These are phyloP conservation scores for Pseudoips prasinana DNA, from an alignment of 2,888 invertebrate species.

Conservation along the genomic window DNA sequence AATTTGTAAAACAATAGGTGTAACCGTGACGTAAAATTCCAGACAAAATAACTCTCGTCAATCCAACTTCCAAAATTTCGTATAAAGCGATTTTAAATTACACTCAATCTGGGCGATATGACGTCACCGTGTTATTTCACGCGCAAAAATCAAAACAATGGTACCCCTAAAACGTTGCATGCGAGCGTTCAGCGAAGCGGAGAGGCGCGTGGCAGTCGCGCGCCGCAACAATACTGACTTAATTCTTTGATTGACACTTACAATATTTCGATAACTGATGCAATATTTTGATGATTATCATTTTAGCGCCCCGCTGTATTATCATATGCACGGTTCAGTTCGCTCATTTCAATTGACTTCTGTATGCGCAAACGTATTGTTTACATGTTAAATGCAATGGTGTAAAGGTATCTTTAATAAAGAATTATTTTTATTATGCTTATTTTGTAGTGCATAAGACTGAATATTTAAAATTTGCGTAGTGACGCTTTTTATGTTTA, in stretches of 20 bases:
- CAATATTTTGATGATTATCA: slow-evolving; percentile 82
- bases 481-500: no score
- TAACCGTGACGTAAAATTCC: no score
- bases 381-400: slow-evolving; percentile 15
- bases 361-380: slow-evolving; percentile 36
- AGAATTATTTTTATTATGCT: no score
- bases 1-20: no score
- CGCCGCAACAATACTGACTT: slow-evolving; percentile 70
- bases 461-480: no score
- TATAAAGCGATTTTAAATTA: no score
- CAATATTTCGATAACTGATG: slow-evolving; percentile 83
- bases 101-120: slow-evolving; percentile 35
- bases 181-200: slow-evolving; percentile 48
- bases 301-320: slow-evolving; percentile 50
- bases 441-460: no score
- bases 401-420: no score
- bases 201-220: slow-evolving; percentile 56
- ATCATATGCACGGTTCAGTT: slow-evolving; percentile 60
- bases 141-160: slow-evolving; percentile 71
- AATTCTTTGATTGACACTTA: slow-evolving; percentile 83
- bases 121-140: slow-evolving; percentile 50
- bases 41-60: no score
- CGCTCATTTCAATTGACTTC: slow-evolving; percentile 43
- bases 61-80: no score
- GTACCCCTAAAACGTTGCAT: slow-evolving; percentile 62